Base-by-base conservation (phyloP, 1,140 invertebrate species). In the Cephus cinctus region DNA sequence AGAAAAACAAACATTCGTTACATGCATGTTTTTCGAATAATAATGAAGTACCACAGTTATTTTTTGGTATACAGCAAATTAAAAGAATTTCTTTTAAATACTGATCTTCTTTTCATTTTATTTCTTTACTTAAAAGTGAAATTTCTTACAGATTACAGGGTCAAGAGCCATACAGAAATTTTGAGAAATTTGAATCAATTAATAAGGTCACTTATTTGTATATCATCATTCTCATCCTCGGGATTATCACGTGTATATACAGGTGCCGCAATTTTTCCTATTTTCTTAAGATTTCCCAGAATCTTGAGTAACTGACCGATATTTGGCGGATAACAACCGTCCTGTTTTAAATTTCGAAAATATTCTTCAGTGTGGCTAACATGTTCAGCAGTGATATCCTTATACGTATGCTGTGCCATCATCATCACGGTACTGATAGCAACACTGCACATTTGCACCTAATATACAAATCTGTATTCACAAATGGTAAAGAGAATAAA, bases 401-500 rank as follows among this genome's bases (percentile, higher is more conserved):
- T 9, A 34, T 52, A 52, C n/a, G 43, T 31, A 6, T 22, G 18
- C 16, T 35, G 30, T 2, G 50, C 50, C 14, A 52, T 12, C 43
- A 47, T 47, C 39, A 52, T 52, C 6, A 52, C 39, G 11, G 50
- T 52, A 22, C 50, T 52, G 15, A 52, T 27, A 5, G 43, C 43
- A 14, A 36, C 43, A 23, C 43, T 47, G 32, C 50, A 47, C 14
- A 47, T 35, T 19, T 14, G 27, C 5, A 47, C 36, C 50, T 52
- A 20, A 32, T 25, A 16, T 22, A 43, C 15, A 43, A 45, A 4
- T 25, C 27, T 43, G 16, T 31, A 31, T 9, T 30, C 19, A 32
- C 14, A 43, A 43, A 43, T 6, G 23, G 2, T 27, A n/a, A 12
- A 5, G 5, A 25, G 2, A 2, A 43, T 25, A 43, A 12, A 9